phyloP scores from a whole-genome alignment of 2,113 vertebrate species.

The Oryctolagus cuniculus region mOryCun1.1 NC_091440.1:128683001-128683500 shows the following conservation, averaged over 20 bases:
- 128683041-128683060: background rate
- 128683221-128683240: background rate
- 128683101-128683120: background rate
- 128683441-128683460: background rate
- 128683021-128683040: background rate
- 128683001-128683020: background rate
- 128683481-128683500: slow-evolving; percentile 47
- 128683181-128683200: background rate
- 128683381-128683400: background rate
- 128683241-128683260: background rate
- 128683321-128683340: background rate
- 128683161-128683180: background rate
- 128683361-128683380: background rate
- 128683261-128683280: background rate
- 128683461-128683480: slow-evolving; percentile 39
- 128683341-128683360: background rate
- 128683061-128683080: background rate
- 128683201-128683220: background rate
- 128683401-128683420: too few species aligned
- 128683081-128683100: background rate
- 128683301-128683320: background rate
- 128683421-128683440: background rate
- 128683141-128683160: background rate
- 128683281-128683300: background rate
- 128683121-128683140: background rate